Evolutionary conservation across 2,888 invertebrate species (phyloP).

Genomic region (Trichopria drosophilae): DNA sequence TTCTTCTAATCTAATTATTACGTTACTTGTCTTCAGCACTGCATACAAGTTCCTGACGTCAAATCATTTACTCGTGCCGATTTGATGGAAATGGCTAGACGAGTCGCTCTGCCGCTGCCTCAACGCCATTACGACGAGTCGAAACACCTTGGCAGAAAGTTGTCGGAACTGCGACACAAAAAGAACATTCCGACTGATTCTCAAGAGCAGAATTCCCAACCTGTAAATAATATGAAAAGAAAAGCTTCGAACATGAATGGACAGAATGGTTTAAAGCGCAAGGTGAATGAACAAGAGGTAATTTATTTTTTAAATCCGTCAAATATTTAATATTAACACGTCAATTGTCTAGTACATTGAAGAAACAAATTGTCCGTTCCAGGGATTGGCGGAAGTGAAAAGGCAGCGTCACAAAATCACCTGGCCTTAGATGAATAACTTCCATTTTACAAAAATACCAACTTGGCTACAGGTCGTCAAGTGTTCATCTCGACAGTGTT

Average conservation of each 20-base stretch:
- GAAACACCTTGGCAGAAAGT: conserved; percentile 37
- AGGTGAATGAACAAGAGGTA: conserved; percentile 17
- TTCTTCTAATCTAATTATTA: conserved; percentile 3
- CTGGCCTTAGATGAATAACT: conserved; percentile 36
- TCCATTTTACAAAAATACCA: not conserved
- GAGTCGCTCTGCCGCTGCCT: conserved; percentile 49
- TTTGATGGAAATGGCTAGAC: conserved; percentile 47
- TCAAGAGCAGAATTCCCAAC: conserved; percentile 20
- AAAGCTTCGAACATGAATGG: not conserved
- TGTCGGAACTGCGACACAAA: conserved; percentile 34
- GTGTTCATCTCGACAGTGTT: too few relatives aligned
- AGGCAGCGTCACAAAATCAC: conserved; percentile 42
- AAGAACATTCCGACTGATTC: conserved; percentile 32
- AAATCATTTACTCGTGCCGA: conserved; percentile 40
- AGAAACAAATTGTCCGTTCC: conserved; percentile 18
- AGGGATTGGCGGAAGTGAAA: conserved; percentile 35
- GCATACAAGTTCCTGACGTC: conserved; percentile 43
- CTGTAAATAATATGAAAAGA: not conserved
- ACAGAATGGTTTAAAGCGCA: conserved; percentile 26
- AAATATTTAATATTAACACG: conserved; percentile 13
- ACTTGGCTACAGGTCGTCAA: too few relatives aligned
- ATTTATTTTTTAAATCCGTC: conserved; percentile 6
- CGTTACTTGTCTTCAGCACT: conserved; percentile 46
- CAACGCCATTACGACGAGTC: conserved; percentile 41
- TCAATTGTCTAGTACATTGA: conserved; percentile 8